A percentile compares a stretch with the other conserved stretches of the same genome.
These are phyloP conservation scores for Netelia melanura DNA, from an alignment of 2,888 invertebrate species.

Conservation along the genomic window DNA sequence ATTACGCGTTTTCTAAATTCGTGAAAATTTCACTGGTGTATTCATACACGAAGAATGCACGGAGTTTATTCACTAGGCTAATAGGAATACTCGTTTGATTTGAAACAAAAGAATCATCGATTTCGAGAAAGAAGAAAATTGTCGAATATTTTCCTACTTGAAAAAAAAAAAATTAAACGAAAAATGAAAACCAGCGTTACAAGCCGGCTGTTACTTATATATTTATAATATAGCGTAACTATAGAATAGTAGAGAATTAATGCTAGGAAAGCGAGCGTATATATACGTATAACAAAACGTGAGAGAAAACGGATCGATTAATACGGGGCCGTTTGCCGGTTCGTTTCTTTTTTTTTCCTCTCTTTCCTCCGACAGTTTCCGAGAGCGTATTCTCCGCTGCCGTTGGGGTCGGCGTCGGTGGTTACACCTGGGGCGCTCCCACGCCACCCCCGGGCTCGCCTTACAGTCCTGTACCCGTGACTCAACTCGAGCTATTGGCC, in stretches of 20 bases:
- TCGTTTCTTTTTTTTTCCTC: slow-evolving; percentile 4
- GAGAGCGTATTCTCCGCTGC: slow-evolving; percentile 90
- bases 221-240: slow-evolving; percentile 1
- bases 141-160: too few relatives aligned
- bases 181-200: too few relatives aligned
- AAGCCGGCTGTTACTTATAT: background rate
- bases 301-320: slow-evolving; percentile 59
- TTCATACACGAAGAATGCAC: background rate
- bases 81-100: too few relatives aligned
- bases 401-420: slow-evolving; percentile 83
- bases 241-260: background rate
- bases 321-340: slow-evolving; percentile 51
- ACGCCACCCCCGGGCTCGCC: slow-evolving; percentile 89
- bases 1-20: slow-evolving; percentile 4
- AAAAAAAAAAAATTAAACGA: too few relatives aligned
- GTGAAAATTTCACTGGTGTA: too few relatives aligned
- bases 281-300: slow-evolving; percentile 2
- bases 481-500: slow-evolving; percentile 89
- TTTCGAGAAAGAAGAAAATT: too few relatives aligned
- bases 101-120: too few relatives aligned
- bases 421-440: slow-evolving; percentile 88
- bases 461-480: slow-evolving; percentile 89
- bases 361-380: slow-evolving; percentile 85
- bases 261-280: background rate
- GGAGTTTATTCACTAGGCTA: background rate